Base-by-base conservation (phyloP, 1,140 invertebrate species). In the Ostrea edulis region DNA sequence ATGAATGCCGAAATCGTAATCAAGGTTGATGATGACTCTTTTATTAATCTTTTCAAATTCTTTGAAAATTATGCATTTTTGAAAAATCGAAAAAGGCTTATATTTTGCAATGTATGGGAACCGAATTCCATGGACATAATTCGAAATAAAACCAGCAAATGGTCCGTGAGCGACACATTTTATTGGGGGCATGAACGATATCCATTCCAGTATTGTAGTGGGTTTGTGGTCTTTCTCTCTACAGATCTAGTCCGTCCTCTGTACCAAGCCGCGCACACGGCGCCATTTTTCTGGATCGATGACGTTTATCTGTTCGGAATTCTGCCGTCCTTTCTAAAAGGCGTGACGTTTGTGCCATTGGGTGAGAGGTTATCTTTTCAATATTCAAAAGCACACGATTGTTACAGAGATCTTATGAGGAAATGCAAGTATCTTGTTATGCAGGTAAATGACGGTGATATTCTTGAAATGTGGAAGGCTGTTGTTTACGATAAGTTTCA, bases 11-110 rank as follows among this genome's bases (percentile, higher is more conserved):
- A 88, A 89, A 94, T 93, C 87, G 86, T 96, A 29, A 86, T 96
- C n/a, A 96, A 96, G 91, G 93, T 94, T 8, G 96, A 96, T 89
- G 95, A 96, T 88, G 96, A 96, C 89, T 94, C 95, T 85, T 95
- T 95, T 89, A 92, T 96, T 11, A 95, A 96, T 90, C 88, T 93
- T 14, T 90, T 89, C 29, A 89, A 89, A 83, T 83, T 85, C 25
- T 88, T 86, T 84, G 86, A 87, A 52, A 83, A 91, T 22, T 94
- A 92, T 93, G 92, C 85, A 14, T 53, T 85, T 25, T 58, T 90
- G 20, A 88, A 85, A 62, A 22, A 88, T 14, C 44, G 84, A 20
- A 87, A 89, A 29, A 86, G 85, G 51, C 82, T 88, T n/a, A 90
- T 91, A 29, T 90, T 89, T 51, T 91, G 91, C 81, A 90, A 91